Base-by-base conservation (phyloP, 2,888 invertebrate genomes). In the Endomychus coccineus region DNA sequence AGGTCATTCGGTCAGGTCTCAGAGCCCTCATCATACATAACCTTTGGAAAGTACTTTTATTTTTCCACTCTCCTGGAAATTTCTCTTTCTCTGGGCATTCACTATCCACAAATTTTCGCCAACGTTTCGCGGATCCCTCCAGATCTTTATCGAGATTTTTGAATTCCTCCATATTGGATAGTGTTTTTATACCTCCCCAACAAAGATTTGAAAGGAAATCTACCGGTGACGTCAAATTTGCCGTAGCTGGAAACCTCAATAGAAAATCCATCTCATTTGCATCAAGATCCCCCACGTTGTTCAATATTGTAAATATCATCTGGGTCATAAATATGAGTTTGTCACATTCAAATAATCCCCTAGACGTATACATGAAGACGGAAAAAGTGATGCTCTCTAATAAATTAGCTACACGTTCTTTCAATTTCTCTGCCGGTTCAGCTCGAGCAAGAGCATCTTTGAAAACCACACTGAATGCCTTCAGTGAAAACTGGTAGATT, bases 31-130 rank as follows among this genome's bases (percentile, higher is more conserved):
- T 84, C 62, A 96, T 94, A 56, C 94, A 94, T 3, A 95, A 70
- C 44, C 83, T 76, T 60, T 95, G 91, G 27, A 95, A 66, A 0
- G 86, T 70, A 0, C 79, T 72, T 62, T 91, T 94, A 55, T 83
- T 84, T 62, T 94, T 95, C 95, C 95, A 96, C 57, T 95, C 95
- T 40, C 91, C 91, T 0, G 95, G 95, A 49, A 94, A 75, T 61
- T 89, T 91, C 62, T 95, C 94, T 53, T 83, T 81, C 64, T 96
- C 95, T 0, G 95, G 94, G 42, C 81, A 82, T 60, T 95, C 94
- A 12, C 87, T 84, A 52, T 95, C 92, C 0, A 87, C 81, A 55
- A 90, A 89, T 59, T 89, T 91, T 55, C 84, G 83, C 95, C 95
- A 96, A 36, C 92, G 75, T 60, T 92, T 94, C 1, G 81, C 77